A percentile compares a stretch with the other conserved stretches of the same genome.
Evolutionary conservation across 2,797 vertebrate species (phyloP).

Genomic region (Balearica regulorum): DNA sequence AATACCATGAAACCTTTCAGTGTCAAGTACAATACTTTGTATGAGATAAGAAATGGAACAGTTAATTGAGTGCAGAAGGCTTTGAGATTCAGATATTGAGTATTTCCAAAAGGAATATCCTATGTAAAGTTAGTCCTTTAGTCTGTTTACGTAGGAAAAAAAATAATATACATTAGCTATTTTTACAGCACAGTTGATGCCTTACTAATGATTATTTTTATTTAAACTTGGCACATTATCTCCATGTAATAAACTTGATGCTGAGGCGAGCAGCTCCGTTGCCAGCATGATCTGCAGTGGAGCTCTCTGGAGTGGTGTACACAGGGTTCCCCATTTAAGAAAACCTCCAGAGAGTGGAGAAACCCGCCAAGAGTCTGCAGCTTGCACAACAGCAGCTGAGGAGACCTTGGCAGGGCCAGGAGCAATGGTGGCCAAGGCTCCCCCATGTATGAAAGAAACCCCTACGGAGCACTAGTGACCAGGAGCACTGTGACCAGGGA

Average conservation of each 20-base stretch:
- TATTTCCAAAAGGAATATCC: not conserved
- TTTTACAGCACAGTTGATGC: not conserved
- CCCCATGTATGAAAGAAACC: not conserved
- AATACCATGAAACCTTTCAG: not conserved
- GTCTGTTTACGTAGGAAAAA: not conserved
- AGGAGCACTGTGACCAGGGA: too few relatives aligned
- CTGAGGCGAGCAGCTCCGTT: not conserved
- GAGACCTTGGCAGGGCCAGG: not conserved
- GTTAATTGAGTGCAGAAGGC: not conserved
- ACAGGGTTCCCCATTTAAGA: not conserved
- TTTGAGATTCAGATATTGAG: not conserved
- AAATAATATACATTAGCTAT: not conserved
- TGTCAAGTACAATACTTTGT: not conserved
- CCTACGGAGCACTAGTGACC: fast-evolving
- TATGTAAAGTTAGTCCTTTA: not conserved
- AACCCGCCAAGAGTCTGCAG: fast-evolving
- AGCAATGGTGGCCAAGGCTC: not conserved
- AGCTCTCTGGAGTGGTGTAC: fast-evolving
- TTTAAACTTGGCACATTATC: not conserved
- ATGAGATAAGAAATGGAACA: not conserved
- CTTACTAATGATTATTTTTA: not conserved
- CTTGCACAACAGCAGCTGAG: fast-evolving
- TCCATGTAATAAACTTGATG: not conserved
- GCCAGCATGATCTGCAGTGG: fast-evolving
- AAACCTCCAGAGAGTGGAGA: not conserved